phyloP scores from a whole-genome alignment of 1,140 invertebrate species.

The Conus betulinus region DNA sequence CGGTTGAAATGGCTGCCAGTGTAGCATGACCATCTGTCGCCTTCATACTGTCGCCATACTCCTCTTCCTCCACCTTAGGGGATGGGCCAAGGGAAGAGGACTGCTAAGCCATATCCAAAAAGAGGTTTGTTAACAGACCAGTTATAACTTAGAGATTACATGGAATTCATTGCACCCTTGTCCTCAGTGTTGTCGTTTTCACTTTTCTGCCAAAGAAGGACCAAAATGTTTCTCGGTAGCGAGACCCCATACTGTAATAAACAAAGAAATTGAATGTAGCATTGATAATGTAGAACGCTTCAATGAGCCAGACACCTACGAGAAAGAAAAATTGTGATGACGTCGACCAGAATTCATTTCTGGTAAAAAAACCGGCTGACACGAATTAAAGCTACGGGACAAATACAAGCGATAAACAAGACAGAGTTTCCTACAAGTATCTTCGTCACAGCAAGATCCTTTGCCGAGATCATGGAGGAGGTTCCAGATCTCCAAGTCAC shows the following conservation, averaged over 20 bases:
- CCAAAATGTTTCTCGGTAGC: neutral
- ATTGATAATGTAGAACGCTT: neutral
- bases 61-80: too few species aligned
- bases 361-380: neutral
- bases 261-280: slow-evolving; percentile 3
- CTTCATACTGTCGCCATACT: too few species aligned
- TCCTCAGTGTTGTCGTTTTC: too few species aligned
- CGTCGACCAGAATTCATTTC: neutral
- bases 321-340: neutral
- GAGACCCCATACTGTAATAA: neutral
- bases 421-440: neutral
- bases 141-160: too few species aligned
- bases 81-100: too few species aligned
- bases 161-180: too few species aligned
- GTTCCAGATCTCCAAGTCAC: neutral
- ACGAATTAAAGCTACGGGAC: neutral
- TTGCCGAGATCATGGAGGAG: neutral
- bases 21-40: too few species aligned
- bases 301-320: neutral
- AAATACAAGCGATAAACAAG: neutral
- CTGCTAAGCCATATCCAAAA: too few species aligned
- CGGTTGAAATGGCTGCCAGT: too few species aligned
- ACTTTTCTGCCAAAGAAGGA: neutral
- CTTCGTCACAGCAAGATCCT: neutral
- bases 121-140: too few species aligned